These are phyloP conservation scores for Eupelmus urozonus DNA, from an alignment of 2,888 invertebrate genomes.

Conservation along the genomic window DNA sequence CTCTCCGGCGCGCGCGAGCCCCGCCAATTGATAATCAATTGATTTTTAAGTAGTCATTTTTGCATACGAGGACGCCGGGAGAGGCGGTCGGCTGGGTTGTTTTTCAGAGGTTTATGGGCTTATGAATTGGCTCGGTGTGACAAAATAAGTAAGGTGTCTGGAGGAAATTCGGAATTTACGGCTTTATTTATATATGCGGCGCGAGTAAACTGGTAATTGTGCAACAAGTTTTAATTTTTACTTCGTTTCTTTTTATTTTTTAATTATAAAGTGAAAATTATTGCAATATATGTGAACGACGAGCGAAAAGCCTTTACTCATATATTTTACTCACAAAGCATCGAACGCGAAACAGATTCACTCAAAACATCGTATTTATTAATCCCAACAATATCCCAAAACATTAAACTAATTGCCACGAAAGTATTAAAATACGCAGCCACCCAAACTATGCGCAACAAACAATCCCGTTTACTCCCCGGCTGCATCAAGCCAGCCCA, in stretches of 20 bases:
- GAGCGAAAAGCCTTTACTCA: no score
- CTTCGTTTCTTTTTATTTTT: no score
- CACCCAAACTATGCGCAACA: no score
- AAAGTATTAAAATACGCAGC: no score
- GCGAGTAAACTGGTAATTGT: constrained; percentile 5
- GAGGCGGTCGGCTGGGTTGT: constrained; percentile 40
- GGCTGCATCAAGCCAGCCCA: not conserved
- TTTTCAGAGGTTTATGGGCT: constrained; percentile 43
- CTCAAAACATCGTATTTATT: no score
- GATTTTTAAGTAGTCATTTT: constrained; percentile 50
- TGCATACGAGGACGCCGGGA: constrained; percentile 11
- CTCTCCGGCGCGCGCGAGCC: not conserved
- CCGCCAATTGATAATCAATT: constrained; percentile 56
- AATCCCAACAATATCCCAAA: no score
- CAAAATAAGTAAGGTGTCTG: constrained; percentile 20
- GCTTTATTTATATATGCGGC: constrained; percentile 35
- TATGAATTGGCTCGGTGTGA: constrained; percentile 20
- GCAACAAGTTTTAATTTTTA: constrained; percentile 16
- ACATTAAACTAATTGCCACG: no score
- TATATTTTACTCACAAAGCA: no score
- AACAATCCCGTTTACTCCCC: no score
- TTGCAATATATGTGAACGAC: not conserved
- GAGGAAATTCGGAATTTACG: constrained; percentile 30
- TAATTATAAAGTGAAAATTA: constrained; percentile 13
- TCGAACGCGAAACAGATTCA: no score